Conservation (phyloP, 1,140 invertebrate genomes). For the Bathynomus jamesi region DNA sequence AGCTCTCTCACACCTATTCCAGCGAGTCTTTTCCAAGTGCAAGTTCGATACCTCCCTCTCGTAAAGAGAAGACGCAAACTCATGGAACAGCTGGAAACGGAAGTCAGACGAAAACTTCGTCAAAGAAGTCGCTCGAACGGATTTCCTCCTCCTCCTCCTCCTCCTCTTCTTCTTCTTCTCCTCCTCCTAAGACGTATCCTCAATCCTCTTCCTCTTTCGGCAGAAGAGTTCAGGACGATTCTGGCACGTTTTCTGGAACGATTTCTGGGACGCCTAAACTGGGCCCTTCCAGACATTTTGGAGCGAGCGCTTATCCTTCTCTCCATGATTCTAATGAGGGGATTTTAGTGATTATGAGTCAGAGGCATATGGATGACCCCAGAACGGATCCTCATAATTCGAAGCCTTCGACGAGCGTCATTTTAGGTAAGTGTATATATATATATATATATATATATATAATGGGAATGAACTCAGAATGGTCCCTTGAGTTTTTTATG, state of each 20-base stretch:
- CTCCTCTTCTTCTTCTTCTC: no score
- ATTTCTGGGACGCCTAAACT: background rate
- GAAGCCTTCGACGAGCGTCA: background rate
- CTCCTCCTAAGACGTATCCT: background rate
- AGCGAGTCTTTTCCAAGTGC: no score
- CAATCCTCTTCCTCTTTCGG: background rate
- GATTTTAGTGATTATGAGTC: background rate
- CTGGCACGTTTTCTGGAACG: background rate
- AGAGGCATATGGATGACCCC: background rate
- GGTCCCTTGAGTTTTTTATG: no score
- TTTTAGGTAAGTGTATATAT: background rate
- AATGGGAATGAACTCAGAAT: no score
- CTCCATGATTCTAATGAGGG: background rate
- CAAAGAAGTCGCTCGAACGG: no score
- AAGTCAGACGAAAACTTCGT: no score
- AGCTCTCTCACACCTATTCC: no score
- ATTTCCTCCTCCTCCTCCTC: no score
- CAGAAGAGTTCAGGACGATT: background rate
- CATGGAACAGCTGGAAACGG: no score
- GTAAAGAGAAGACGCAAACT: no score
- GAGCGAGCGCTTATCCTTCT: background rate
- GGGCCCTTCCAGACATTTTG: background rate
- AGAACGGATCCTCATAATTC: background rate
- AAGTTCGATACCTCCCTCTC: no score
- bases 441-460: background rate